Evolutionary conservation across 1,140 invertebrate species (phyloP), one percentile per base, ranked within the genome.

Genomic region (Listronotus oregonensis): DNA sequence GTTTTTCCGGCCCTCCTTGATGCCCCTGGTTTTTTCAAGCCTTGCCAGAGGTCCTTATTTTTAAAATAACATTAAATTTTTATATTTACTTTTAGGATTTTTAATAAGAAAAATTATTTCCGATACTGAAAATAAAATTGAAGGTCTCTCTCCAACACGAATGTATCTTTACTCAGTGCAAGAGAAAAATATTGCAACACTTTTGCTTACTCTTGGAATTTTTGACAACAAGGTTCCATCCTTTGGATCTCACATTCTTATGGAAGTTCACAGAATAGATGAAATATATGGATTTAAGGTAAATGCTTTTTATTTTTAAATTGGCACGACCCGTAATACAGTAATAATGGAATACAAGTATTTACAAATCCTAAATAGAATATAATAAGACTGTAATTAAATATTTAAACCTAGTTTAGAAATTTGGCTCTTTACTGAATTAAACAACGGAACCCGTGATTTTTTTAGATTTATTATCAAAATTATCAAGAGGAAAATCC

Each of bases 101-200:
- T 40, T 70, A 11, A 17, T 70, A 17, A 64, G 54, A 37, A 64
- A 70, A 44, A 61, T 70, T 15, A 55, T 70, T 7, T 40, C 15
- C n/a, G 65, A 70, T 42, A 64, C 65, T 11, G 50, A 67, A 46
- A 31, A 10, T 10, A 58, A 49, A 37, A 64, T 70, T 12, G 27
- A 3, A 27, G 42, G 44, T 14, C 6, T 14, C 6, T 40, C 54
- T 6, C 50, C 55, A 31, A 46, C 32, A 1, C 67, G 67, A 52
- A 55, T 70, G 52, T 70, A 43, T 46, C 64, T 87, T 37, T 87
- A 85, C 68, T 85, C 85, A 3, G 85, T 80, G 7, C 89, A 92
- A 75, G 90, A 92, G 73, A 86, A 85, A 42, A 90, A 88, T 27
- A 79, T 91, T 5, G 84, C 85, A 0, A 83, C 82, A 10, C 65